phyloP scores from a whole-genome alignment of 2,888 invertebrate species.

The Stenichneumon culpator region DNA sequence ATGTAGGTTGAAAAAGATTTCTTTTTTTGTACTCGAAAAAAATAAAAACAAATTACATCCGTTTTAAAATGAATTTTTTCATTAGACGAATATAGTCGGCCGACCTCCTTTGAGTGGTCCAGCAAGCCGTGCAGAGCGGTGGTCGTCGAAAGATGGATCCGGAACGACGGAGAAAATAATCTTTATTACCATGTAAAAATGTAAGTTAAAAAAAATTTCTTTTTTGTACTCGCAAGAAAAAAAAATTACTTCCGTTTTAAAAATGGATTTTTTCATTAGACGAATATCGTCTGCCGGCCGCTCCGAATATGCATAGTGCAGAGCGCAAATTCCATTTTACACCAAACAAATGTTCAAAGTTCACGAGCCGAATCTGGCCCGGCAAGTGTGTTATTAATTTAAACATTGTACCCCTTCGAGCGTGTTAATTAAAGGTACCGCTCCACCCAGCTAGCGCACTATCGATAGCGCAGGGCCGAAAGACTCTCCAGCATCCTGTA shows the following conservation, averaged over 20 bases:
- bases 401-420: background rate
- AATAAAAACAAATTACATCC: too few relatives aligned
- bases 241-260: too few relatives aligned
- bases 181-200: conserved; percentile 12
- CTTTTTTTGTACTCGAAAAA: background rate
- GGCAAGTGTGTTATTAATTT: background rate
- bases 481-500: conserved; percentile 25
- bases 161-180: background rate
- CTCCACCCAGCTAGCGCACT: too few relatives aligned
- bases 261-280: too few relatives aligned
- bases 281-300: too few relatives aligned
- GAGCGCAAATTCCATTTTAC: too few relatives aligned
- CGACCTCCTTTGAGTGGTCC: too few relatives aligned
- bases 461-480: background rate
- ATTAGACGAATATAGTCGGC: too few relatives aligned
- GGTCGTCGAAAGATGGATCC: background rate
- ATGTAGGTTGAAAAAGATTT: background rate
- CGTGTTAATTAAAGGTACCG: background rate
- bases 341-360: background rate
- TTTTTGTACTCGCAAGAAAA: too few relatives aligned
- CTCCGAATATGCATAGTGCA: too few relatives aligned
- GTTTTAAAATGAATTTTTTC: too few relatives aligned
- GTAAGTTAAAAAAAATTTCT: background rate
- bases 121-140: background rate
- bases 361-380: background rate